Base-by-base conservation (phyloP, 2,888 invertebrate species). In the Phoronis australis region DNA sequence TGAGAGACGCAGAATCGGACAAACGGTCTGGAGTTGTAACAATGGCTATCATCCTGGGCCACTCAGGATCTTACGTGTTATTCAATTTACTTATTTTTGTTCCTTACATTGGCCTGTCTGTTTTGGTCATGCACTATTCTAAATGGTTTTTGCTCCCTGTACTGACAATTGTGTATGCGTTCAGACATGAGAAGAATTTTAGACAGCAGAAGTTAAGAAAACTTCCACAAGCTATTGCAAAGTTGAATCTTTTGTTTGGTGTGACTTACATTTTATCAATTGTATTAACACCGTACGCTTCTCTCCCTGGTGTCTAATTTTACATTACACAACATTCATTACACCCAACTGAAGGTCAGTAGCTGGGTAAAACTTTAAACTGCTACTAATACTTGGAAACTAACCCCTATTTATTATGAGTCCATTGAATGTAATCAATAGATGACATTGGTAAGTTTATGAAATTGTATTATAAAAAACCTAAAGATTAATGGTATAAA, bases 21-120 rank as follows among this genome's bases (percentile, higher is more conserved):
- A 83, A 85, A 54, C 85, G 84, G 72, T 94, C 90, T 42, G 93
- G 93, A 55, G 93, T 94, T 66, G 91, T 95, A 0, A 96, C 95
- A 18, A 79, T 95, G 64, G 93, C 95, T n/a, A 94, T 95, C 69
- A 78, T 94, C 47, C 86, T 95, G 59, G 95, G 95, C 22, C 86
- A 86, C 68, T 90, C 90, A 37, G 87, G 88, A 54, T 94, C 95
- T 4, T 91, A 93, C 77, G 84, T 93, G 54, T 80, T 95, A 23
- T 95, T 91, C 78, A 90, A 90, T 48, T 84, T 90, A 79, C 81
- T 95, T 56, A 78, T 95, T 22, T 95, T 95, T 73, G 85, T 87
- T 42, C 95, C 95, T 1, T 95, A 94, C 68, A 58, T 74, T 25
- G 49, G 71, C 4, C 88, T 94, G 78, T 86, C 90, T 49, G 89